A percentile compares a stretch with the other conserved stretches of the same genome.
Conservation (phyloP, 2,888 invertebrate genomes). For the Anthrax anthrax region DNA sequence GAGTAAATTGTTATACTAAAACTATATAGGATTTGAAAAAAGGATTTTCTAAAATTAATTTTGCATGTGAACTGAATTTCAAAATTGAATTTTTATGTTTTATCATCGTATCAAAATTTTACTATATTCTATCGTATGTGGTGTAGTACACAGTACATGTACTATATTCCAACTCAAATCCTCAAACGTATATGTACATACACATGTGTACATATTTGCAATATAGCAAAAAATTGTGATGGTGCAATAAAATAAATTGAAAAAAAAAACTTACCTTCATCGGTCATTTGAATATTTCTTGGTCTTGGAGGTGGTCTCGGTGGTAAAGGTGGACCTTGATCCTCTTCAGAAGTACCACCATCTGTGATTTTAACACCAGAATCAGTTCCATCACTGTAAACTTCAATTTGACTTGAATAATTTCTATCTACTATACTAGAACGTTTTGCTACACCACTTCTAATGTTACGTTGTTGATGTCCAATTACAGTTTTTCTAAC, state of each 20-base stretch:
- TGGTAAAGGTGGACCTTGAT: slow-evolving; percentile 31
- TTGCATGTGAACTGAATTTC: no score
- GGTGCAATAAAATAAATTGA: no score
- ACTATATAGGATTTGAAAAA: no score
- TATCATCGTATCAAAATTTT: neutral
- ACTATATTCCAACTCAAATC: no score
- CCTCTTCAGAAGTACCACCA: slow-evolving; percentile 21
- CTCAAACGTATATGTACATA: no score
- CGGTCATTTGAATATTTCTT: slow-evolving; percentile 15
- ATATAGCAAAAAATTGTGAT: no score
- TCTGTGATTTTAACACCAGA: slow-evolving; percentile 21
- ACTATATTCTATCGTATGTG: no score
- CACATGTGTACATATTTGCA: no score
- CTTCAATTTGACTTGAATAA: slow-evolving; percentile 22
- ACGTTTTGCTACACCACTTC: slow-evolving; percentile 6
- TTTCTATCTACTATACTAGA: slow-evolving; percentile 16
- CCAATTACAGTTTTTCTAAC: slow-evolving; percentile 6
- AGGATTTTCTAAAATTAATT: no score
- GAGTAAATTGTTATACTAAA: no score
- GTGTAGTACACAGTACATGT: no score
- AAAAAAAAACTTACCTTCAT: slow-evolving; percentile 14
- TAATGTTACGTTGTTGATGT: slow-evolving; percentile 13
- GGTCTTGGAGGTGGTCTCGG: slow-evolving; percentile 29
- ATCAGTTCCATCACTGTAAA: slow-evolving; percentile 24
- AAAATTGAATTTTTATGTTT: slow-evolving; percentile 1